Conservation (phyloP, 2,797 vertebrate genomes). For the Syndactyla subalaris region DNA sequence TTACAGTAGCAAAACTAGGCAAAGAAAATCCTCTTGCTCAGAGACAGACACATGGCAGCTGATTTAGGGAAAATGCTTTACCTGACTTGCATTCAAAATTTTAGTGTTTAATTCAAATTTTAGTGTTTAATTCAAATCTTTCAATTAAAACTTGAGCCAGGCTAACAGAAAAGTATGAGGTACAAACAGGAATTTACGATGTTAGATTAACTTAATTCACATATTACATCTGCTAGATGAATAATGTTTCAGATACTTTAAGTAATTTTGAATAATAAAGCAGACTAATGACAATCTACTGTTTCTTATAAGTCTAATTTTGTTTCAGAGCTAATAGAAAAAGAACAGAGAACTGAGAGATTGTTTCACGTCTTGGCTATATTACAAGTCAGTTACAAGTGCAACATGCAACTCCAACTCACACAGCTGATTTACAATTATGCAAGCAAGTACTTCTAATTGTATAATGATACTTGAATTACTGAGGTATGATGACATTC, state of each 20-base stretch:
- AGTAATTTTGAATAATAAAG: slow-evolving; percentile 23
- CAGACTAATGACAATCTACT: neutral
- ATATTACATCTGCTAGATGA: neutral
- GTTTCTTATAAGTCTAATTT: neutral
- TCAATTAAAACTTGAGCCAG: neutral
- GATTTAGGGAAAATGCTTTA: neutral
- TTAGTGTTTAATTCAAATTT: neutral
- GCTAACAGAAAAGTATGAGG: neutral
- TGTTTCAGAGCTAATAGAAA: slow-evolving; percentile 3
- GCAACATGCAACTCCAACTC: neutral
- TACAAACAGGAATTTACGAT: neutral
- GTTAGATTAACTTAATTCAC: neutral
- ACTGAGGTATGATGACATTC: neutral
- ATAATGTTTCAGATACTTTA: neutral
- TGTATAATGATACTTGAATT: neutral
- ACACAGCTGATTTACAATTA: slow-evolving; percentile 20
- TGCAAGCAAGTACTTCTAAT: slow-evolving; percentile 9
- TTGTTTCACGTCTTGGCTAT: neutral
- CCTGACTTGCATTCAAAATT: neutral
- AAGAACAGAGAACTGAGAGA: neutral
- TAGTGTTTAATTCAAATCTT: neutral
- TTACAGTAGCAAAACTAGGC: neutral
- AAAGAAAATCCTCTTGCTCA: neutral
- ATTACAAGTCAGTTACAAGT: neutral
- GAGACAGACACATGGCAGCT: neutral